A percentile compares a stretch with the other conserved stretches of the same genome.
These are phyloP conservation scores for Perognathus longimembris DNA, from an alignment of 2,113 vertebrate species.

Conservation along the genomic window DNA sequence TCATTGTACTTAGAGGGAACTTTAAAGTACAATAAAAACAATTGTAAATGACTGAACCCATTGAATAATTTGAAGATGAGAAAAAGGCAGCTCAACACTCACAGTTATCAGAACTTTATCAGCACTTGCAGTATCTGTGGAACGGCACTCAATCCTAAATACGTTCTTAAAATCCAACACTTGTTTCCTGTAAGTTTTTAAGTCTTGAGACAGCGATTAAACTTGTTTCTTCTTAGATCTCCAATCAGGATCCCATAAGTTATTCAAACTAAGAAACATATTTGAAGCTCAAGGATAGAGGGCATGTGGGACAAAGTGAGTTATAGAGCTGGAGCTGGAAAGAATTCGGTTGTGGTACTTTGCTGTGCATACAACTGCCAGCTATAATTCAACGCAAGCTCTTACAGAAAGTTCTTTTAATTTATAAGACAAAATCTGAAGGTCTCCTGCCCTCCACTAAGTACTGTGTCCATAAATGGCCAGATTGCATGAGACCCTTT, in stretches of 20 bases:
- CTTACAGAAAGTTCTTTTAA: constrained; percentile 53
- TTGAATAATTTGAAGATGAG: not conserved
- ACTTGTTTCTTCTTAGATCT: not conserved
- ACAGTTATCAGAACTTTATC: not conserved
- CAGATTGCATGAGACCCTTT: constrained; percentile 31
- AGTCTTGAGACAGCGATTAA: constrained; percentile 18
- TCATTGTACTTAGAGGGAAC: not conserved
- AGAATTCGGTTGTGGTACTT: constrained; percentile 55
- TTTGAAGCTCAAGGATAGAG: constrained; percentile 39
- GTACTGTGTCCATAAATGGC: constrained; percentile 66
- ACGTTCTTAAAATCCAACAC: not conserved
- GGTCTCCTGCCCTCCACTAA: not conserved
- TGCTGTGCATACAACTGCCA: constrained; percentile 29
- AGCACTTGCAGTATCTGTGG: not conserved
- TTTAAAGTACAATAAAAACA: constrained; percentile 57
- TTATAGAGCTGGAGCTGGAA: constrained; percentile 62
- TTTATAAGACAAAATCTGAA: constrained; percentile 61
- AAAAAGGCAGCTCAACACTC: not conserved
- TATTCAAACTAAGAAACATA: constrained; percentile 47
- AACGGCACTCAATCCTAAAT: not conserved
- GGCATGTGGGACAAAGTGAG: constrained; percentile 18
- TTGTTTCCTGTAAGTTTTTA: not conserved
- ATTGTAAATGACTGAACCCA: not conserved
- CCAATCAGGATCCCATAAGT: constrained; percentile 14
- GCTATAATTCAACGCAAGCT: constrained; percentile 62